Percentiles rank a stretch among this genome's conserved stretches.
phyloP scores from a whole-genome alignment of 2,797 vertebrate species.

The Malacoctenus gilli region DNA sequence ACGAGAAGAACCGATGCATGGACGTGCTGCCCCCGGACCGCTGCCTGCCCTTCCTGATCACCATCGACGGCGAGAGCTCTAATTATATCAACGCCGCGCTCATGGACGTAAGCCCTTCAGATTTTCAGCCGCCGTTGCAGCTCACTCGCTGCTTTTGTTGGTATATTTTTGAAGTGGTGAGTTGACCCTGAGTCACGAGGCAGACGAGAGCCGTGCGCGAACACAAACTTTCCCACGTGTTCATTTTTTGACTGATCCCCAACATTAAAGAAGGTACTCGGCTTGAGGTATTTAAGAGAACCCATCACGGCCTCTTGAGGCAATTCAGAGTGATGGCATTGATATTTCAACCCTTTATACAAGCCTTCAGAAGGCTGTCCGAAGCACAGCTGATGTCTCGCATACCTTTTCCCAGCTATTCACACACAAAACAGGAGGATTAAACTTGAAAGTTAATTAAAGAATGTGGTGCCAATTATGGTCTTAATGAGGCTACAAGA shows the following conservation, averaged over 20 bases:
- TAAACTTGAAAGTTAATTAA: neutral
- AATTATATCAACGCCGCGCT: slow-evolving; percentile 99
- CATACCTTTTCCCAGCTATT: neutral
- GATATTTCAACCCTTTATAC: neutral
- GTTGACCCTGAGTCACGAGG: slow-evolving; percentile 9
- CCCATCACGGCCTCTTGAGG: too few relatives aligned
- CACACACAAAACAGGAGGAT: neutral
- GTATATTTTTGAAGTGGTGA: slow-evolving; percentile 17
- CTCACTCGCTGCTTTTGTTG: slow-evolving; percentile 1
- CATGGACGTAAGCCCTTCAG: slow-evolving; percentile 87
- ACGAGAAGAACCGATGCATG: slow-evolving; percentile 99
- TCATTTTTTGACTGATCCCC: slow-evolving; percentile 15
- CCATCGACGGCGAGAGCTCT: slow-evolving; percentile 97
- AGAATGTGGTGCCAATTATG: neutral
- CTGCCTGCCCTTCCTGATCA: slow-evolving; percentile 98
- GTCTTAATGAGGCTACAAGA: neutral
- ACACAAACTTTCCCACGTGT: slow-evolving; percentile 32
- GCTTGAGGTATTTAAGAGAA: slow-evolving; percentile 4
- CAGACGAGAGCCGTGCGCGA: slow-evolving; percentile 5
- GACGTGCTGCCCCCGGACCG: slow-evolving; percentile 97
- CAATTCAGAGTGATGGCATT: neutral
- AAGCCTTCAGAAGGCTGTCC: neutral
- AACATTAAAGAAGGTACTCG: slow-evolving; percentile 25
- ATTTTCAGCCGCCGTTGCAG: neutral
- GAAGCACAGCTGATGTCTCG: neutral